phyloP scores from a whole-genome alignment of 2,113 vertebrate genomes.

The Vimba vimba region DNA sequence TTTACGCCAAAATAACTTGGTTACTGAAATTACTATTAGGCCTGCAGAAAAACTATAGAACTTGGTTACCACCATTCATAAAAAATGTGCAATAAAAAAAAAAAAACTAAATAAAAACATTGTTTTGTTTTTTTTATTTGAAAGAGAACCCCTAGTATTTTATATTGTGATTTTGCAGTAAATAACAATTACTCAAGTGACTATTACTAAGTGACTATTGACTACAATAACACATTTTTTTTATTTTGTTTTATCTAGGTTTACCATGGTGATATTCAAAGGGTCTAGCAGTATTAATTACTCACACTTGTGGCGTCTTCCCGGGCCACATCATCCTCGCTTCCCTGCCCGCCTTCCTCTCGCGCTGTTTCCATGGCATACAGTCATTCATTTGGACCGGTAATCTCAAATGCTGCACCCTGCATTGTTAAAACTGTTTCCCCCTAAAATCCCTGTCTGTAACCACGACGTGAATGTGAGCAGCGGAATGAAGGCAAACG shows the following conservation, averaged over 20 bases:
- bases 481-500: slow-evolving; percentile 26
- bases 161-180: not conserved
- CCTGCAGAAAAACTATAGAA: not conserved
- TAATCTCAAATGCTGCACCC: slow-evolving; percentile 3
- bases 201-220: too few species aligned
- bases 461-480: not conserved
- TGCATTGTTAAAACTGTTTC: not conserved
- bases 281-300: slow-evolving; percentile 21
- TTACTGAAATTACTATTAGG: not conserved
- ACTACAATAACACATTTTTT: too few species aligned
- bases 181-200: not conserved
- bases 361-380: slow-evolving; percentile 70
- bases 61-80: not conserved
- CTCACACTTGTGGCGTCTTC: slow-evolving; percentile 73
- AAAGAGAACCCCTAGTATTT: not conserved
- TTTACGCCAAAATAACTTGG: not conserved
- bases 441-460: not conserved
- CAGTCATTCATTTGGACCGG: slow-evolving; percentile 59
- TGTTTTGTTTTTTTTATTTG: not conserved
- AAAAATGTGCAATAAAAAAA: not conserved
- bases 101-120: not conserved
- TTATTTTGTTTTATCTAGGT: not conserved
- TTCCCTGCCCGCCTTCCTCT: slow-evolving; percentile 59
- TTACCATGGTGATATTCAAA: not conserved
- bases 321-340: slow-evolving; percentile 58